Percentiles rank a stretch among this genome's conserved stretches.
Conservation (phyloP, 64 coral and sea anemone genomes). For the Acropora tenuis region DNA sequence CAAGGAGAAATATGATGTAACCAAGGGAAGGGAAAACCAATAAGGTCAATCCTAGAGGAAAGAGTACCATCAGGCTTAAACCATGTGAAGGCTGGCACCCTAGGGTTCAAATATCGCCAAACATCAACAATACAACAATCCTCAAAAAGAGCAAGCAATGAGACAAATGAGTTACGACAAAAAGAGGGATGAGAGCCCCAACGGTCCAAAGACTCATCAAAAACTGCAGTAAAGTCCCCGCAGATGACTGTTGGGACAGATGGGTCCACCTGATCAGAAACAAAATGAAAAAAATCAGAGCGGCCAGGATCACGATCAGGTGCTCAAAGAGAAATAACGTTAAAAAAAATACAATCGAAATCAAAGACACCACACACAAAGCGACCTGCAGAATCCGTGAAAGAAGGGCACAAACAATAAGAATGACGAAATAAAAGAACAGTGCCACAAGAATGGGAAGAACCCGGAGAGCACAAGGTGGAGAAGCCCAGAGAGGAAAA, state of each 20-base stretch:
- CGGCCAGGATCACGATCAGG: constrained; percentile 11
- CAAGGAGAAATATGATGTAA: not conserved
- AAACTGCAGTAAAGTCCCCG: not conserved
- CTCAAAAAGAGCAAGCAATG: not conserved
- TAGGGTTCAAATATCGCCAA: not conserved
- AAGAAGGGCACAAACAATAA: not conserved
- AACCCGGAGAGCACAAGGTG: not conserved
- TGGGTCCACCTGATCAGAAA: not conserved
- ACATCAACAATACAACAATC: not conserved
- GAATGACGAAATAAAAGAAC: not conserved
- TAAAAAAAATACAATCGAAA: not conserved
- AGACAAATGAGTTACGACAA: not conserved
- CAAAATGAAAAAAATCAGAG: not conserved
- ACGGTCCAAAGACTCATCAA: not conserved
- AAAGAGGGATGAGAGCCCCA: not conserved
- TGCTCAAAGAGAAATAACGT: not conserved
- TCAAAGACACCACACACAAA: not conserved
- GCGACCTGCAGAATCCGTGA: not conserved
- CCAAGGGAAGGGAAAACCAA: not conserved
- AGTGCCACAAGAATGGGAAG: not conserved
- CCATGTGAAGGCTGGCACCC: not conserved
- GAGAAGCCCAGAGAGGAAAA: not conserved
- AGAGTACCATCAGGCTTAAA: not conserved
- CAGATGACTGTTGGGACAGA: not conserved
- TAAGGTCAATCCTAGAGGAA: not conserved